phyloP scores from a whole-genome alignment of 2,113 vertebrate genomes.

The Equus przewalskii region DNA sequence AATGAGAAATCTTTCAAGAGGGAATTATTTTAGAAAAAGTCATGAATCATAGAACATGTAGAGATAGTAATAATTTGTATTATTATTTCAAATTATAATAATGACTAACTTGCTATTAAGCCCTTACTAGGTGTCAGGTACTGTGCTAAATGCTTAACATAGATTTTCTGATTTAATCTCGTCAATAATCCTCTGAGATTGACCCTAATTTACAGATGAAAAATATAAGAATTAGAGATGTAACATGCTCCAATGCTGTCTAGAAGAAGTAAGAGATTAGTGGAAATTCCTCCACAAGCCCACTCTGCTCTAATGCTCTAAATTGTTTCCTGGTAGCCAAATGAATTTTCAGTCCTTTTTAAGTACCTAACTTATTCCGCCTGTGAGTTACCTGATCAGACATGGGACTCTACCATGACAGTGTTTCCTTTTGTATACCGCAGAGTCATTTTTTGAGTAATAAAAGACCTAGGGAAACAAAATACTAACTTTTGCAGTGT shows the following conservation, averaged over 20 bases:
- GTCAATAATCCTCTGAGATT: neutral
- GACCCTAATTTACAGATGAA: neutral
- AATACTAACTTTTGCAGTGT: neutral
- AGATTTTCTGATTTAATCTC: neutral
- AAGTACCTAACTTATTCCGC: neutral
- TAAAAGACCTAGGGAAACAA: neutral
- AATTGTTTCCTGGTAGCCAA: neutral
- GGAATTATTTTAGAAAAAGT: conserved; percentile 27
- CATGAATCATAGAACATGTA: neutral
- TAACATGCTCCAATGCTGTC: neutral
- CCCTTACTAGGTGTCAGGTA: neutral
- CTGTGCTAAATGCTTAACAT: neutral
- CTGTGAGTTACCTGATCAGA: neutral
- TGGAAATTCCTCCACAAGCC: conserved; percentile 13
- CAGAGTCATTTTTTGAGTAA: neutral
- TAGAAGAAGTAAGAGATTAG: conserved; percentile 50
- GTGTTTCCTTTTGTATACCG: neutral
- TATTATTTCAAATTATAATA: neutral
- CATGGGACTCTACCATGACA: neutral
- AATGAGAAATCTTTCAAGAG: conserved; percentile 1
- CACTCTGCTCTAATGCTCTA: neutral
- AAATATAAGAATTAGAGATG: neutral
- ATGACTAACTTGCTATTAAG: neutral
- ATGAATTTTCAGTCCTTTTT: neutral
- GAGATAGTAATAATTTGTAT: neutral